A percentile compares a stretch with the other conserved stretches of the same genome.
phyloP scores from a whole-genome alignment of 2,113 vertebrate species.

The Suricata suricatta region DNA sequence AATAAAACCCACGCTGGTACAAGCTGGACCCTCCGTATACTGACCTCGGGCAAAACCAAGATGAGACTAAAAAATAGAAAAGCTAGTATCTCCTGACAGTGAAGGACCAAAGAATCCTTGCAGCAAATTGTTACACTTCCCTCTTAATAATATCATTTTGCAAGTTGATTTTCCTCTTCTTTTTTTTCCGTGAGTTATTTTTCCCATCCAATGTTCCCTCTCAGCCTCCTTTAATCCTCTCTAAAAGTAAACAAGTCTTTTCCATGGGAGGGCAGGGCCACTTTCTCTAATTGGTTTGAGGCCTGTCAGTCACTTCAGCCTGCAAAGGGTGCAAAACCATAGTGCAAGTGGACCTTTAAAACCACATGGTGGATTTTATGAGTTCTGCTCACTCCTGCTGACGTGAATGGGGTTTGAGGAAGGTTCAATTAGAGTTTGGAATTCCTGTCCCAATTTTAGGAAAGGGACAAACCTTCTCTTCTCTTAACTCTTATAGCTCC shows the following conservation, averaged over 20 bases:
- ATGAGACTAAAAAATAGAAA: not conserved
- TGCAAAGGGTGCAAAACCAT: constrained; percentile 20
- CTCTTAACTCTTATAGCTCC: constrained; percentile 39
- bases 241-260: constrained; percentile 51
- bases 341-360: constrained; percentile 55
- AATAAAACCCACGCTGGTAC: not conserved
- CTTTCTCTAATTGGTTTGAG: constrained; percentile 48
- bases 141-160: constrained; percentile 10
- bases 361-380: constrained; percentile 12
- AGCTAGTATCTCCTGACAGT: not conserved
- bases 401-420: not conserved
- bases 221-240: not conserved
- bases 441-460: constrained; percentile 51
- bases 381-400: constrained; percentile 9
- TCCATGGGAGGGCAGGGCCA: not conserved
- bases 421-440: not conserved
- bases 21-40: not conserved
- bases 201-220: constrained; percentile 3
- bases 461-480: constrained; percentile 29
- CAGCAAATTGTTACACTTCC: not conserved
- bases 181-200: constrained; percentile 42
- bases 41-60: constrained; percentile 39
- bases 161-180: constrained; percentile 15
- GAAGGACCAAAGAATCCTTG: not conserved
- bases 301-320: constrained; percentile 28